Evolutionary conservation across 2,113 vertebrate species (phyloP).

Genomic region (Marmota flaviventris): DNA sequence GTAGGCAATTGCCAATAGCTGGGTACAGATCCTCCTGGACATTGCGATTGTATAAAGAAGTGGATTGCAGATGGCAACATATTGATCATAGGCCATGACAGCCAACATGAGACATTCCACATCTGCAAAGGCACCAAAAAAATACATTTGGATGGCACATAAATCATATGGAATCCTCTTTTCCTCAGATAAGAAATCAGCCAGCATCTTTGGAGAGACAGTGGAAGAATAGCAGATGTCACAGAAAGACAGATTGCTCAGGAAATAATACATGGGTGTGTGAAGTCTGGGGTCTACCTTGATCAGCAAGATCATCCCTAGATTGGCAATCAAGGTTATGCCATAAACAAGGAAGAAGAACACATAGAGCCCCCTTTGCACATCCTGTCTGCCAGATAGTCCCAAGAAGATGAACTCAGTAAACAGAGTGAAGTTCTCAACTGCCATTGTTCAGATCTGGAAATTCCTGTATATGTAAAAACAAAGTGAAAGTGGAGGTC

Average conservation of each 20-base stretch:
- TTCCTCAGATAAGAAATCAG: slow-evolving; percentile 57
- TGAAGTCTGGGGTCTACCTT: slow-evolving; percentile 44
- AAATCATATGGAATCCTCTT: slow-evolving; percentile 62
- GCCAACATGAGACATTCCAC: slow-evolving; percentile 74
- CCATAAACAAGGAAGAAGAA: slow-evolving; percentile 68
- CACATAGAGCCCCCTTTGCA: slow-evolving; percentile 34
- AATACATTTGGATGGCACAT: slow-evolving; percentile 74
- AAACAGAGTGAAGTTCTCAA: slow-evolving; percentile 35
- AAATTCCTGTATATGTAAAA: background rate
- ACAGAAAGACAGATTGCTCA: slow-evolving; percentile 72
- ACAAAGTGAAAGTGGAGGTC: background rate
- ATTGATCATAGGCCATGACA: slow-evolving; percentile 80
- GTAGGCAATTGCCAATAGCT: background rate
- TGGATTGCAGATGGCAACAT: slow-evolving; percentile 77
- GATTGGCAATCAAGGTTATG: slow-evolving; percentile 23
- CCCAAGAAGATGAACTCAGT: slow-evolving; percentile 60
- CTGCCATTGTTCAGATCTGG: background rate
- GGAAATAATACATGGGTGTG: slow-evolving; percentile 72
- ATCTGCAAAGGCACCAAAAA: slow-evolving; percentile 67
- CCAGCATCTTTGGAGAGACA: slow-evolving; percentile 72
- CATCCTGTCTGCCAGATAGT: background rate
- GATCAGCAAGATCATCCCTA: slow-evolving; percentile 70
- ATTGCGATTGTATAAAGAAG: slow-evolving; percentile 68
- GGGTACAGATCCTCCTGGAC: background rate
- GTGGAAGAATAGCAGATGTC: slow-evolving; percentile 72